Percentiles rank a stretch among this genome's conserved stretches.
phyloP scores from a whole-genome alignment of 2,888 invertebrate genomes.

The Formica aserva region DNA sequence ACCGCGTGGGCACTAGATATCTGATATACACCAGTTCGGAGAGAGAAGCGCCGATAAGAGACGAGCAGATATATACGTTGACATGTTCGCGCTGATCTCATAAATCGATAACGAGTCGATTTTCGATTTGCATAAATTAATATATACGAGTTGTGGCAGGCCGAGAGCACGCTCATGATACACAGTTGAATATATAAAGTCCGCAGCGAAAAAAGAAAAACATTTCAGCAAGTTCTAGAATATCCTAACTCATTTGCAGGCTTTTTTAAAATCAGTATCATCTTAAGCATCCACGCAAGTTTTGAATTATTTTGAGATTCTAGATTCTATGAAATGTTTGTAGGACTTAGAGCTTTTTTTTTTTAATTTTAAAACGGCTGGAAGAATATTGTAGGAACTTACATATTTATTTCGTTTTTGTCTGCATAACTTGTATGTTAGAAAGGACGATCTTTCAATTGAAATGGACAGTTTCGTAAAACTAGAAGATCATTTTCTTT shows the following conservation, averaged over 20 bases:
- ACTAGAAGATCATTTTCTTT: neutral
- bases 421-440: neutral
- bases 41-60: slow-evolving; percentile 47
- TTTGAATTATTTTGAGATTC: neutral
- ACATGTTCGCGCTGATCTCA: slow-evolving; percentile 60
- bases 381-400: too few species aligned
- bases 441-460: neutral
- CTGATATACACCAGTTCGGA: slow-evolving; percentile 20
- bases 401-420: neutral
- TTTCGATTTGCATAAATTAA: slow-evolving; percentile 79
- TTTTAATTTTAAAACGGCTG: neutral
- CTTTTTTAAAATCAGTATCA: neutral
- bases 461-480: neutral
- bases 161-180: neutral
- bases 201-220: too few species aligned
- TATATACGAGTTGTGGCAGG: neutral
- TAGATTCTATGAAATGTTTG: neutral
- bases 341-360: neutral
- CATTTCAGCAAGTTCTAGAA: neutral
- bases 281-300: neutral
- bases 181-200: neutral
- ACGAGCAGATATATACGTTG: slow-evolving; percentile 46
- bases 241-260: neutral
- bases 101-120: slow-evolving; percentile 68
- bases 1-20: slow-evolving; percentile 51